These are phyloP conservation scores for Petrolisthes cinctipes DNA, from an alignment of 2,888 invertebrate genomes.

Conservation along the genomic window DNA sequence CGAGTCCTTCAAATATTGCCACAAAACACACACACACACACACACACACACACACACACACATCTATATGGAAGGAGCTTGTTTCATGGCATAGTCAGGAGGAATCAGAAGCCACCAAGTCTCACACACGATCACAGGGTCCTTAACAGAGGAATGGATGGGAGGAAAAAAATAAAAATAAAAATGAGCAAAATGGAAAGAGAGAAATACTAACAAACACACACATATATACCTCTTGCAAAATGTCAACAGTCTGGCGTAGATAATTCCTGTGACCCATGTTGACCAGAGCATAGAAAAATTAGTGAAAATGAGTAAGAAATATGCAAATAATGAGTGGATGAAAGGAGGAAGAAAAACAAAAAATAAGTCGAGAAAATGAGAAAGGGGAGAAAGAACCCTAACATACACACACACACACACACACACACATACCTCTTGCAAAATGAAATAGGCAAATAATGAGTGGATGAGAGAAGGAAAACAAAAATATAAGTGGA, in stretches of 20 bases:
- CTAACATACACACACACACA: too few relatives aligned
- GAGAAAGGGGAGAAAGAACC: too few relatives aligned
- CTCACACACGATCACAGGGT: too few relatives aligned
- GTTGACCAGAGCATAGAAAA: conserved; percentile 38
- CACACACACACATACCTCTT: conserved; percentile 2
- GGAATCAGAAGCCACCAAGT: too few relatives aligned
- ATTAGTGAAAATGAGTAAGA: not conserved
- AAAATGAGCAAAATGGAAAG: not conserved
- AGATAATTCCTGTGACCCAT: conserved; percentile 62
- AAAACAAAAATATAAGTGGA: not conserved
- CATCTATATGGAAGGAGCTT: not conserved
- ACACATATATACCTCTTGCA: conserved; percentile 54
- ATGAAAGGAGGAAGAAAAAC: not conserved
- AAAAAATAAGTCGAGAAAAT: too few relatives aligned
- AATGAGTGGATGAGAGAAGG: not conserved
- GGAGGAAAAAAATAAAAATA: not conserved
- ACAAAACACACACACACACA: too few relatives aligned
- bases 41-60: too few relatives aligned
- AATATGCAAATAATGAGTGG: too few relatives aligned
- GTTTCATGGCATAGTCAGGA: too few relatives aligned
- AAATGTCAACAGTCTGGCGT: conserved; percentile 44
- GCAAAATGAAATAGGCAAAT: too few relatives aligned
- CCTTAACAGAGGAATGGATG: not conserved
- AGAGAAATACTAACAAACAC: too few relatives aligned
- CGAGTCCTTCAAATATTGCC: too few relatives aligned